Evolutionary conservation across 2,797 vertebrate species (phyloP), one percentile per base, ranked within the genome.

Genomic region (Diplodus sargus): DNA sequence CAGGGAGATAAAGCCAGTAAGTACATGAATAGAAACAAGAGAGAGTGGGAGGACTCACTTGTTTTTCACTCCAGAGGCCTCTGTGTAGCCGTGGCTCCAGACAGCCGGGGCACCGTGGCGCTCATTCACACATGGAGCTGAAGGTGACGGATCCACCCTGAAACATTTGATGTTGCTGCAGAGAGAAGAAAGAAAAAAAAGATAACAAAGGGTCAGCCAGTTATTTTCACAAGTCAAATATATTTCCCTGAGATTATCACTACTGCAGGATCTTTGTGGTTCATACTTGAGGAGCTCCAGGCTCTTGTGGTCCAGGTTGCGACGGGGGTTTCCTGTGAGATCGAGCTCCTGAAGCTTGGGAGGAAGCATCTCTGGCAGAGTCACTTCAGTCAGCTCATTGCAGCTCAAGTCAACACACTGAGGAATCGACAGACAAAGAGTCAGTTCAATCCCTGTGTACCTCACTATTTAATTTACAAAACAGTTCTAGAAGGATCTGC

Each of bases 381-480:
- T 95, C 76, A 99, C 91, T 92, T 98, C 97, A 0, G 92, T 96
- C 82, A 99, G 92, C 87, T 99, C 98, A 30, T 99, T 99, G 91
- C 98, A 99, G 94, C 98, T 98, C 90, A 99, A 92, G 87, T 99
- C 98, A 42, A 99, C 97, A 17, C 97, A 98, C 98, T 94, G 84
- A 67, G 17, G 59, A 8, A 69, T 62, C 18, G 14, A 43, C 4
- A 18, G 52, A 47, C 1, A 30, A 4, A 52, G 54, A 13, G 5
- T 28, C 64, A 45, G 34, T 9, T 59, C 67, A 59, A 23, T 25
- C 22, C 7, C 22, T 54, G n/a, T 2, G 4, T 53, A 53, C 13
- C 52, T 23, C 23, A 39, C 22, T 23, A 14, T 22, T 53, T 13
- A 23, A 23, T 11, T 14, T 45, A 5, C 43, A 45, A 45, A 15